Conservation (phyloP, 1,140 invertebrate genomes). For the Zaprionus tsacasi region DNA sequence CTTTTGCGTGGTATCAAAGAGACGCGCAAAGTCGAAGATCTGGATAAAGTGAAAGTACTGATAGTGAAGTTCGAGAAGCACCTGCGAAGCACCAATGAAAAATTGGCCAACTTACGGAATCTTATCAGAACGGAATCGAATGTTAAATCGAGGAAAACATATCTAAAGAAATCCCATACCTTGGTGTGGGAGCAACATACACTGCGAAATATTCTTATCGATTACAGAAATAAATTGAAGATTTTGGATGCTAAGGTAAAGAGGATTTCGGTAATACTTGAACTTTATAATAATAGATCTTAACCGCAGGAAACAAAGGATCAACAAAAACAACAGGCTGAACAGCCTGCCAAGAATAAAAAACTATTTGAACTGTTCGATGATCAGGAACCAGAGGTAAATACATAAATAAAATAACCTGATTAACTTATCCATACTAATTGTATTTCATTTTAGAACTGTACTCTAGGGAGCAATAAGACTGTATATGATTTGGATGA, state of each 20-base stretch:
- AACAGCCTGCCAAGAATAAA: slow-evolving; percentile 10
- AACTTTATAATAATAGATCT: not conserved
- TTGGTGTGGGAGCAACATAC: slow-evolving; percentile 32
- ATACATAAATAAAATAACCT: not conserved
- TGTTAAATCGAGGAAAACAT: slow-evolving; percentile 7
- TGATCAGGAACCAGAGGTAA: slow-evolving; percentile 21
- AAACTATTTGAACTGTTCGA: slow-evolving; percentile 33
- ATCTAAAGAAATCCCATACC: slow-evolving; percentile 8
- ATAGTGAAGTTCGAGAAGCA: slow-evolving; percentile 13
- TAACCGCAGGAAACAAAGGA: not conserved
- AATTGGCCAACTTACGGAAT: slow-evolving; percentile 11
- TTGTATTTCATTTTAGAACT: not conserved
- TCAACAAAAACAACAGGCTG: not conserved
- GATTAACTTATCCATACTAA: not conserved
- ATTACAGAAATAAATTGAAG: slow-evolving; percentile 4
- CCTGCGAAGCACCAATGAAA: slow-evolving; percentile 20
- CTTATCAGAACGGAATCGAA: slow-evolving; percentile 18
- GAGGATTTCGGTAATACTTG: not conserved
- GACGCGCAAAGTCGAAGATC: not conserved
- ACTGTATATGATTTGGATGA: not conserved
- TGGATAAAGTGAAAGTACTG: not conserved
- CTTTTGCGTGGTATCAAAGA: not conserved
- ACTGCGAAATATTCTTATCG: slow-evolving; percentile 18
- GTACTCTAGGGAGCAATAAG: not conserved
- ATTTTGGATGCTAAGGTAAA: not conserved